Conservation (phyloP, 2,797 vertebrate species). For the Gymnoscopelus microlampas region DNA sequence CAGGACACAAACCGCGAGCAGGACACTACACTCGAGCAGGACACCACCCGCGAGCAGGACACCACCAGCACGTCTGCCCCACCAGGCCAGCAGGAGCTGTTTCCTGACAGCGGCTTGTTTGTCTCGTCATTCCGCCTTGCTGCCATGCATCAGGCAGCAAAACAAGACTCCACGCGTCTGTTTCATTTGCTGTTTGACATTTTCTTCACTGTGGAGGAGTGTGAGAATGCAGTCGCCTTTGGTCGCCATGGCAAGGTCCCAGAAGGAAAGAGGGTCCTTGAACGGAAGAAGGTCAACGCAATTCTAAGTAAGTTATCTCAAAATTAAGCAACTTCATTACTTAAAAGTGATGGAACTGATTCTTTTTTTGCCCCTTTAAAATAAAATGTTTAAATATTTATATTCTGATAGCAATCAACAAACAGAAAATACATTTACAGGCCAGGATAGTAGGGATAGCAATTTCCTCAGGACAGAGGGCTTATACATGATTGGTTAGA, state of each 20-base stretch:
- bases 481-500: no score
- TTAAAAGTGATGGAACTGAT: no score
- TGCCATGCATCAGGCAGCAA: slow-evolving; percentile 28
- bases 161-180: slow-evolving; percentile 24
- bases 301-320: slow-evolving; percentile 33
- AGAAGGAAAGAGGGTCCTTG: slow-evolving; percentile 30
- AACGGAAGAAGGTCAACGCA: slow-evolving; percentile 29
- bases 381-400: no score
- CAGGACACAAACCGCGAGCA: no score
- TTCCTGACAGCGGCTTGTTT: slow-evolving; percentile 25
- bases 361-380: no score
- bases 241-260: slow-evolving; percentile 18
- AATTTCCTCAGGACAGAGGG: no score
- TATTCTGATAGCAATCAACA: no score
- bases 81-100: slow-evolving; percentile 27
- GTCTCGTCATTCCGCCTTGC: slow-evolving; percentile 27
- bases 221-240: slow-evolving; percentile 28
- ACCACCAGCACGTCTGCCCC: slow-evolving; percentile 9
- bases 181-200: slow-evolving; percentile 27
- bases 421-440: no score
- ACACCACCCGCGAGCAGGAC: no score
- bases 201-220: slow-evolving; percentile 21
- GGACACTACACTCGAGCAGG: background rate
- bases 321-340: no score
- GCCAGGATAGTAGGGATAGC: no score